Conservation (phyloP, 2,113 vertebrate species). For the Crotalus tigris region DNA sequence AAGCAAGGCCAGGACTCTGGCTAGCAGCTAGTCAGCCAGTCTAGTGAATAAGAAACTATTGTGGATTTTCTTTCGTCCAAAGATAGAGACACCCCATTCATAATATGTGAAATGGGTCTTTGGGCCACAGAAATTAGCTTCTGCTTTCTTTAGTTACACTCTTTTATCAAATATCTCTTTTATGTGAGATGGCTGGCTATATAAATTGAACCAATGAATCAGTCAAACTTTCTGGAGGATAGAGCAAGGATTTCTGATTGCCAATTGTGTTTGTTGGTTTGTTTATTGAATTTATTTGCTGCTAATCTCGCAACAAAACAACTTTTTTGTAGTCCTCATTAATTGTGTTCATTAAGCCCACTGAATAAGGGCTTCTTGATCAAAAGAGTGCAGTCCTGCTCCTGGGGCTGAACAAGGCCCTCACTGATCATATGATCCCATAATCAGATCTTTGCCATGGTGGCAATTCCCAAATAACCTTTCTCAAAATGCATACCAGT, state of each 20-base stretch:
- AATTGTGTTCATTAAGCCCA: not conserved
- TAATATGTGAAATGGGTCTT: not conserved
- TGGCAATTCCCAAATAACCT: not conserved
- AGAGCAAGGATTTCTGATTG: not conserved
- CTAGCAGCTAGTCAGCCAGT: not conserved
- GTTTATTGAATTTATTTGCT: not conserved
- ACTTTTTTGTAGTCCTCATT: not conserved
- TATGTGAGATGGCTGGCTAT: not conserved
- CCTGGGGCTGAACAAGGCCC: not conserved
- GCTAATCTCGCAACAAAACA: not conserved
- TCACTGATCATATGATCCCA: not conserved
- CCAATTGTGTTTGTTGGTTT: not conserved
- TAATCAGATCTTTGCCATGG: not conserved
- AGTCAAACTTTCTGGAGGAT: not conserved
- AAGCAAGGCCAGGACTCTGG: not conserved
- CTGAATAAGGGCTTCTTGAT: not conserved
- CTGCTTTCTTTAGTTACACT: not conserved
- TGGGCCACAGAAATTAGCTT: not conserved
- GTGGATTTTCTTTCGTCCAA: not conserved
- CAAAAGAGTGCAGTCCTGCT: not conserved
- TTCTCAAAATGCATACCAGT: not conserved
- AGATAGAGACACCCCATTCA: not conserved
- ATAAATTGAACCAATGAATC: not conserved
- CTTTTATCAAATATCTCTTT: not conserved
- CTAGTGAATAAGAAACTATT: not conserved